Base-by-base conservation (phyloP, 2,797 vertebrate species). In the Bradypus variegatus region DNA sequence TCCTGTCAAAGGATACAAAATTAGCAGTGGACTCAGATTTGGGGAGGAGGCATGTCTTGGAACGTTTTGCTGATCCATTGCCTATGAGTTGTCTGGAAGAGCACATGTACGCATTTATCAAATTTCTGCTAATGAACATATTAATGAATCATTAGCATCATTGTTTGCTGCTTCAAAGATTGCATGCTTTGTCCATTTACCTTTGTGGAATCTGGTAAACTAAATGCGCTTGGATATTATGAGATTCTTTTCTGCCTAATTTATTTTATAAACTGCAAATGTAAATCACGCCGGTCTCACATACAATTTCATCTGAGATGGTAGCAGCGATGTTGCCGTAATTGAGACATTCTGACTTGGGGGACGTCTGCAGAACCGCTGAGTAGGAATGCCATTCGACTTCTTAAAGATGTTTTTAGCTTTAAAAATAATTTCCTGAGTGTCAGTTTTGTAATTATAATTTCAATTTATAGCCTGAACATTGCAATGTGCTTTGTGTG, bases 181-280 rank as follows among this genome's bases (percentile, higher is more conserved):
- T 80, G 14, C 70, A 72, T 70, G 88, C 88, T 92, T 94, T 23
- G 25, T 85, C 95, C 92, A 83, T 95, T 96, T 97, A 97, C 97
- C 96, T 97, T 96, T 91, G 82, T 94, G 77, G 94, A 96, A 84
- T 70, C 70, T 95, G 94, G 85, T 94, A 94, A 92, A 92, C 91
- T 93, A 76, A 94, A 94, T 83, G 64, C 91, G 48, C 96, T 96
- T 91, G 85, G 85, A 94, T 88, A 96, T 96, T 97, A 94, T 78
- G 95, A 95, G 93, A 92, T 95, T 94, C 72, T 95, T 97, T 97
- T 95, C 95, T 97, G 96, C 95, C 94, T 95, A 96, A 97, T 97
- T 97, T 98, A 94, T 96, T 97, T 96, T 92, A 84, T 95, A 96
- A 97, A 95, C 94, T 91, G 92, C 96, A 96, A 95, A 95, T 94